Percentiles rank a stretch among this genome's conserved stretches.
Conservation (phyloP, 2,797 vertebrate species). For the Poecilia wingei region DNA sequence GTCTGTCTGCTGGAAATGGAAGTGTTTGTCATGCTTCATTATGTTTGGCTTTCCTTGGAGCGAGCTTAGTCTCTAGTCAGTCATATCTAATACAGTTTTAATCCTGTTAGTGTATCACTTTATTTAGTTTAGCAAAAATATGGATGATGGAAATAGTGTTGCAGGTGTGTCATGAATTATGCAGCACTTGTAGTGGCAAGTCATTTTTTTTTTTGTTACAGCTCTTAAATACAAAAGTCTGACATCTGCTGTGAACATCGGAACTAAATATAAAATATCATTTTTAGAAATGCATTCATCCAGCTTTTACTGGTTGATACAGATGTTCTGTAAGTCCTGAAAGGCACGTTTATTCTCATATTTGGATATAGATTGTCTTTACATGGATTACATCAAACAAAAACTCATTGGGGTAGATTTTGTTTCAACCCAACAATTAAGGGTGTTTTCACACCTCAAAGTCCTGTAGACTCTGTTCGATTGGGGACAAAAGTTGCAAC, state of each 20-base stretch:
- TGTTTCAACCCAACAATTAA: background rate
- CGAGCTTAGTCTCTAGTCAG: slow-evolving; percentile 31
- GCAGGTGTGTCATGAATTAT: background rate
- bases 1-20: slow-evolving; percentile 56
- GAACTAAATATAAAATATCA: background rate
- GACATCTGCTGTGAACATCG: background rate
- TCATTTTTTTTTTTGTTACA: background rate
- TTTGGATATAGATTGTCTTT: background rate
- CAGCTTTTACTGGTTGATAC: background rate
- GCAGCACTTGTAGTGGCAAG: background rate
- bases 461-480: no score
- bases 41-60: slow-evolving; percentile 43
- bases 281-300: background rate
- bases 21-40: slow-evolving; percentile 64
- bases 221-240: background rate
- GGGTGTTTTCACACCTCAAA: no score
- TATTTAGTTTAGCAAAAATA: slow-evolving; percentile 16
- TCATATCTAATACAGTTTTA: slow-evolving; percentile 45
- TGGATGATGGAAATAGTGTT: background rate
- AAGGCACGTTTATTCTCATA: background rate
- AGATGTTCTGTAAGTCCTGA: background rate
- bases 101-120: slow-evolving; percentile 11
- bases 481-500: no score
- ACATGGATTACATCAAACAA: background rate
- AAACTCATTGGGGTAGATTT: background rate